These are phyloP conservation scores for Neodiprion lecontei DNA, from an alignment of 1,140 invertebrate genomes.

Conservation along the genomic window DNA sequence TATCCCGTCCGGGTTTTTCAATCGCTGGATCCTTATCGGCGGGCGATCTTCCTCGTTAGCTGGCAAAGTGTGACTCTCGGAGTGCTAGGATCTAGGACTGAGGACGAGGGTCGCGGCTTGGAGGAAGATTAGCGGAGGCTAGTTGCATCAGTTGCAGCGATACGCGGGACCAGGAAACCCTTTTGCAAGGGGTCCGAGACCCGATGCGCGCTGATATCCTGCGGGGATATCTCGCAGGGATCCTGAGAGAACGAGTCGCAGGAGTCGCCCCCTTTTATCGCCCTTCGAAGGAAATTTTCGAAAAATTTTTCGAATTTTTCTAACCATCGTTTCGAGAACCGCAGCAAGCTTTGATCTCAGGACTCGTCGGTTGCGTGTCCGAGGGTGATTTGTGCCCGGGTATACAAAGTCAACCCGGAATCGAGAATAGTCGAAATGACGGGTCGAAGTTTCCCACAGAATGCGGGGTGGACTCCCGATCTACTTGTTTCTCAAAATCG, in stretches of 20 bases:
- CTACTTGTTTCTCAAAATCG: too few relatives aligned
- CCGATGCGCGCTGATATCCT: constrained; percentile 21
- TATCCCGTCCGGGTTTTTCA: too few relatives aligned
- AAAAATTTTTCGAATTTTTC: constrained; percentile 2
- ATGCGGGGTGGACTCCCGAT: too few relatives aligned
- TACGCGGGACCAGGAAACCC: constrained; percentile 23
- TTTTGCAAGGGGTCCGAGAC: constrained; percentile 22
- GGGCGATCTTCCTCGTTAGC: constrained; percentile 28
- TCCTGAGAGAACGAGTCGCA: not conserved
- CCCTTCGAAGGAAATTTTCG: not conserved
- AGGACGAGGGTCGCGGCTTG: too few relatives aligned
- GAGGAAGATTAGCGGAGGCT: constrained; percentile 18
- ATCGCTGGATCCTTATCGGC: constrained; percentile 16
- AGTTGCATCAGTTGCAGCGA: not conserved
- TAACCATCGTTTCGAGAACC: not conserved
- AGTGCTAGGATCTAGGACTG: constrained; percentile 16
- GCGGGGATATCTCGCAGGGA: not conserved
- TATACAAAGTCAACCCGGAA: not conserved
- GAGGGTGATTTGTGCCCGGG: not conserved
- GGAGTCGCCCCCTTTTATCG: constrained; percentile 11
- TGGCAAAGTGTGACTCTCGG: constrained; percentile 24
- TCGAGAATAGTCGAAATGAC: not conserved
- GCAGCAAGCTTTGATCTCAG: not conserved
- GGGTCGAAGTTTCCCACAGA: not conserved
- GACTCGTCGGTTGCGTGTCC: not conserved